Base-by-base conservation (phyloP, 2,797 vertebrate species). In the Pipistrellus pygmaeus region DNA sequence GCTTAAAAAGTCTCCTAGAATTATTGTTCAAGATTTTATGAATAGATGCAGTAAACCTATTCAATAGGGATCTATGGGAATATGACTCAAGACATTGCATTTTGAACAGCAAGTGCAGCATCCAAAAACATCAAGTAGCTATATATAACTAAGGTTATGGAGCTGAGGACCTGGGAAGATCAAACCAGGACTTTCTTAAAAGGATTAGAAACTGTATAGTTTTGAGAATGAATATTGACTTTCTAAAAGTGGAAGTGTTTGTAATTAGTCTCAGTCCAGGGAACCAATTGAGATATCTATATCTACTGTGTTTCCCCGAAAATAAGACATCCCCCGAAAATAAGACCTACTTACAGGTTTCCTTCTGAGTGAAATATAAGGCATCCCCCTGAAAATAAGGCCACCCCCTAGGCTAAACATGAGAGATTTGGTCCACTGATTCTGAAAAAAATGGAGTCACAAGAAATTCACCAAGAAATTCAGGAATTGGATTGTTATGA, bases 1-100 rank as follows among this genome's bases (percentile, higher is more conserved):
- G 69, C 55, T 87, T 77, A 46, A 93, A 66, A 87, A 84, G 62
- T 93, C 25, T 95, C 71, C 23, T 27, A 57, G 9, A 21, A n/a
- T 23, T 5, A 14, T n/a, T 85, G 38, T 62, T 75, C 17, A 55
- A 30, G 88, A 85, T 55, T 75, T 75, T 32, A 80, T 88, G 88
- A 20, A 25, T 69, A 27, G 41, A 72, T 55, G 0, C 25, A 53
- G 13, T 41, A 83, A 51, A 78, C 5, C 66, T 92, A 44, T 11
- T 94, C 69, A 57, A 46, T 68, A 69, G 62, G 41, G 41, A 85
- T 90, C 35, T 41, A 8, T 93, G 57, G 35, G 25, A 86, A 66
- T 53, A 8, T 21, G 5, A 72, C 46, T 88, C 25, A 82, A 62
- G n/a, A 66, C 8, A 66, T 13, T 87, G 41, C 27, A 57, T 76